Conservation (phyloP, 2,113 vertebrate genomes). For the Cisticola juncidis region DNA sequence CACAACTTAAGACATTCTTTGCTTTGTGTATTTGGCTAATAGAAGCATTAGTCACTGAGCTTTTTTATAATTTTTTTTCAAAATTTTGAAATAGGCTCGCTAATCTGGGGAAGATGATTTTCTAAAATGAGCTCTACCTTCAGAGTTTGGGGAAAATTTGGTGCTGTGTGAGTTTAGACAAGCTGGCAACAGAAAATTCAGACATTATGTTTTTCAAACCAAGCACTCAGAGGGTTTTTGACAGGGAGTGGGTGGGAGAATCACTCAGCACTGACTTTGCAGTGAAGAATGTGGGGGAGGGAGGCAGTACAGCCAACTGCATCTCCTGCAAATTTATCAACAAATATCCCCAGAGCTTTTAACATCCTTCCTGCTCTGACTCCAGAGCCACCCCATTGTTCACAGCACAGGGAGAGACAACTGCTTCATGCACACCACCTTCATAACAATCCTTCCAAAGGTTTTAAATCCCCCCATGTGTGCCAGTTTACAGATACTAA, state of each 20-base stretch:
- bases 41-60: not conserved
- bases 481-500: not conserved
- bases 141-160: not conserved
- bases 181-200: not conserved
- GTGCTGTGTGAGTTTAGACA: not conserved
- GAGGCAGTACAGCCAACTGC: not conserved
- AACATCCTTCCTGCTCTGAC: not conserved
- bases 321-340: not conserved
- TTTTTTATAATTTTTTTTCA: not conserved
- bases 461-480: not conserved
- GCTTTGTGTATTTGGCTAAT: not conserved
- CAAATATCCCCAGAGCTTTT: not conserved
- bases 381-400: not conserved
- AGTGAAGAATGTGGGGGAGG: not conserved
- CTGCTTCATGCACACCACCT: not conserved
- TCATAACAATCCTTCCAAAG: not conserved
- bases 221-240: not conserved
- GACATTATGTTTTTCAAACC: not conserved
- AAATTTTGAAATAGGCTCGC: not conserved
- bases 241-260: not conserved
- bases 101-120: not conserved
- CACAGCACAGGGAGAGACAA: not conserved
- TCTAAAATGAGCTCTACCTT: not conserved
- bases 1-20: not conserved
- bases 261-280: not conserved